These are phyloP conservation scores for Halesus radiatus DNA, from an alignment of 1,140 invertebrate genomes.

Conservation along the genomic window DNA sequence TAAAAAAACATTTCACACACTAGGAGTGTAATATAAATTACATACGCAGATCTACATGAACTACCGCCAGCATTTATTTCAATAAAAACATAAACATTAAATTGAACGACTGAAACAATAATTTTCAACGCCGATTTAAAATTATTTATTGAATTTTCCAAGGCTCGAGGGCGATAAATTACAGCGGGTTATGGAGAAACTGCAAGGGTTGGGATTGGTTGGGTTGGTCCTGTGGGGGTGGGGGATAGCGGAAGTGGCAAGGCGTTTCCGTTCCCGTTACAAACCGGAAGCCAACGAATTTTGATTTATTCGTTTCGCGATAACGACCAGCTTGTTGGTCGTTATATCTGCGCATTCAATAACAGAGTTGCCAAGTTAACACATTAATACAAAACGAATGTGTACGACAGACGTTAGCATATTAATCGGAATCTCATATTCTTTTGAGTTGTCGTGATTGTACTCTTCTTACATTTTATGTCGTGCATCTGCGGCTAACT, in stretches of 20 bases:
- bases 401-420: not conserved
- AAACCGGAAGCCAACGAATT: constrained; percentile 56
- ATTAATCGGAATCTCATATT: not conserved
- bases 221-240: constrained; percentile 13
- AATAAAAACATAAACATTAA: too few relatives aligned
- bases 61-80: not conserved
- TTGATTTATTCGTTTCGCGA: constrained; percentile 53
- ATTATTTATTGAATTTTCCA: constrained; percentile 18
- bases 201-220: constrained; percentile 34
- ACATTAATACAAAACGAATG: not conserved
- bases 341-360: constrained; percentile 34
- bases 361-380: not conserved
- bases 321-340: constrained; percentile 53
- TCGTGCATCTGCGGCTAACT: too few relatives aligned
- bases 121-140: not conserved
- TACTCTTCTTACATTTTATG: not conserved
- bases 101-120: too few relatives aligned
- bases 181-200: constrained; percentile 19
- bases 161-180: constrained; percentile 11
- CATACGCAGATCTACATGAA: too few relatives aligned
- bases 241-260: constrained; percentile 29
- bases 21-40: too few relatives aligned
- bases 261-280: constrained; percentile 49
- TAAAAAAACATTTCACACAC: too few relatives aligned
- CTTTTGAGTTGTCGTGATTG: not conserved